These are phyloP conservation scores for Chionoecetes opilio DNA, from an alignment of 1,140 invertebrate genomes.

Conservation along the genomic window DNA sequence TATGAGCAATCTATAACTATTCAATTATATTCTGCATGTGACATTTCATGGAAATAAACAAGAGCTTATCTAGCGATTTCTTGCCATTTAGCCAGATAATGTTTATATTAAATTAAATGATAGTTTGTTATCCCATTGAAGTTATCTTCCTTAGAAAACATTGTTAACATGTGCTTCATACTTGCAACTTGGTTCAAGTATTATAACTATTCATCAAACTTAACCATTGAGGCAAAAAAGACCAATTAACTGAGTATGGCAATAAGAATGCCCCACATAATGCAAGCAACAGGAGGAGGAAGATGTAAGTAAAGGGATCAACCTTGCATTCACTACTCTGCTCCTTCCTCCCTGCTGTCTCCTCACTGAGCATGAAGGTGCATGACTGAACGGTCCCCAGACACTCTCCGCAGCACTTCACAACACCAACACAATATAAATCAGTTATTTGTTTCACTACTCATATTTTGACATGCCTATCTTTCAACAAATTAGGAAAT, in stretches of 20 bases:
- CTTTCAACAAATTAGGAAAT: neutral
- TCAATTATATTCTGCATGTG: too few relatives aligned
- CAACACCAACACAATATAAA: neutral
- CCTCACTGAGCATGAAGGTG: slow-evolving; percentile 10
- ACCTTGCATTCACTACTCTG: slow-evolving; percentile 29
- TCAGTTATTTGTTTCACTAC: neutral
- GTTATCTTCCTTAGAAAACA: neutral
- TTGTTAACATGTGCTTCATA: neutral
- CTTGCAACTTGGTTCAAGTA: neutral
- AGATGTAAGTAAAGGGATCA: neutral
- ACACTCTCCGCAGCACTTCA: slow-evolving; percentile 35
- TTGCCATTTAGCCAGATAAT: too few relatives aligned
- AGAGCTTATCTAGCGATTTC: too few relatives aligned
- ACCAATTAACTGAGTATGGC: neutral
- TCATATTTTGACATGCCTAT: neutral
- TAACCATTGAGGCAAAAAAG: neutral
- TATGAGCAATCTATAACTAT: neutral
- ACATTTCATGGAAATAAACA: too few relatives aligned
- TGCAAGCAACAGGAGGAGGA: slow-evolving; percentile 13
- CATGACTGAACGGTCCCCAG: neutral
- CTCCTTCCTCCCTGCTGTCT: slow-evolving; percentile 41
- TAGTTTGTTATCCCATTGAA: too few relatives aligned
- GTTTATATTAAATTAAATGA: too few relatives aligned
- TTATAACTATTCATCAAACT: neutral
- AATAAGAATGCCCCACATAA: neutral